phyloP scores from a whole-genome alignment of 2,113 vertebrate species.

The Corythoichthys intestinalis region DNA sequence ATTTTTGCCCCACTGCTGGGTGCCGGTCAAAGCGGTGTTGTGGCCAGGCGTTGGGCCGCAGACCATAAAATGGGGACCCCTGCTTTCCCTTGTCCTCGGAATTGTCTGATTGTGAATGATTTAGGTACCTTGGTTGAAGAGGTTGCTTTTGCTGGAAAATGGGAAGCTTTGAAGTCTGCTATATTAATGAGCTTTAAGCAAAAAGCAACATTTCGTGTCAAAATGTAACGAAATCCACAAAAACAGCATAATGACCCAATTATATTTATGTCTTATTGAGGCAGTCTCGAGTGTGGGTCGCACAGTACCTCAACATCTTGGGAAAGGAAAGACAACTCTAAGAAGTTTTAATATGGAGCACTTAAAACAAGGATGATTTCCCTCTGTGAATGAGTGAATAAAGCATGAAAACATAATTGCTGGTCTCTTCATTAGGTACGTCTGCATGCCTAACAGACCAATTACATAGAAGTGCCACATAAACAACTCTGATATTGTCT shows the following conservation, averaged over 20 bases:
- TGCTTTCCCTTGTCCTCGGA: too few relatives aligned
- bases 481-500: not conserved
- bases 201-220: not conserved
- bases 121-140: not conserved
- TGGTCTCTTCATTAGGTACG: not conserved
- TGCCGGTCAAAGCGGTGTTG: too few relatives aligned
- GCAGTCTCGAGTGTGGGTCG: not conserved
- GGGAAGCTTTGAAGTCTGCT: not conserved
- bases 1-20: too few relatives aligned
- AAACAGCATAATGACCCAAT: not conserved
- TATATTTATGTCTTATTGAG: not conserved
- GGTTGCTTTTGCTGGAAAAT: not conserved
- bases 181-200: not conserved
- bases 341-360: too few relatives aligned
- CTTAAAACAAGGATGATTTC: not conserved
- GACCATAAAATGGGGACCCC: too few relatives aligned
- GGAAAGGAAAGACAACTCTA: not conserved
- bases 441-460: not conserved
- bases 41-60: too few relatives aligned
- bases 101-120: too few relatives aligned
- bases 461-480: not conserved
- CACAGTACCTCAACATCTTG: not conserved
- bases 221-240: not conserved
- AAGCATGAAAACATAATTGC: not conserved
- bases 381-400: not conserved